These are phyloP conservation scores for Nezara viridula DNA, from an alignment of 2,888 invertebrate genomes.

Conservation along the genomic window DNA sequence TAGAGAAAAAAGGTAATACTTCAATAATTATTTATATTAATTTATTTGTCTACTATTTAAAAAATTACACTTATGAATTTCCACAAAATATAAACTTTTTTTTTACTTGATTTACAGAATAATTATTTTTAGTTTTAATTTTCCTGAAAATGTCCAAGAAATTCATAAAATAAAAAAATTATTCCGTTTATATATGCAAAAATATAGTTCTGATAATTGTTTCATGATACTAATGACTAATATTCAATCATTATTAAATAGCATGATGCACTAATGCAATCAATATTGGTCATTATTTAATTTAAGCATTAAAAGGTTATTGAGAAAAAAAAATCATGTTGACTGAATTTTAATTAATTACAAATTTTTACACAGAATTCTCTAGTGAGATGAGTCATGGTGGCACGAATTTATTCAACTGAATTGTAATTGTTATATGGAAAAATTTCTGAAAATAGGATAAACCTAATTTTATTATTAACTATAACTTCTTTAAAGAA, in stretches of 20 bases:
- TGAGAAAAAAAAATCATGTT: neutral
- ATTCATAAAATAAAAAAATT: neutral
- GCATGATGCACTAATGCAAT: neutral
- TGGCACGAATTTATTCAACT: neutral
- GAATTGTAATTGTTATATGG: neutral
- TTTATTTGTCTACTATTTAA: neutral
- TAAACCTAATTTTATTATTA: neutral
- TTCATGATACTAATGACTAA: neutral
- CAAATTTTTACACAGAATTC: neutral
- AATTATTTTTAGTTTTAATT: neutral
- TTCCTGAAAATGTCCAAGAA: neutral
- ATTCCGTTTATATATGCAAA: neutral
- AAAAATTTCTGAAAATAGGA: neutral
- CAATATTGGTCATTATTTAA: neutral
- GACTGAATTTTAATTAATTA: neutral
- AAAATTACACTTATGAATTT: neutral
- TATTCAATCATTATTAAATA: too few species aligned
- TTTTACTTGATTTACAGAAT: neutral
- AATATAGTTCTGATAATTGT: neutral
- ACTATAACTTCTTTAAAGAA: neutral
- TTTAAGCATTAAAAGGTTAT: neutral
- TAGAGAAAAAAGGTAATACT: constrained; percentile 15
- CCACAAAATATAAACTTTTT: neutral
- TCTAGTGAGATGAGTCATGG: neutral
- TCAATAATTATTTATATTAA: neutral